phyloP scores from a whole-genome alignment of 2,797 vertebrate genomes.

The Pseudochirops corinnae region DNA sequence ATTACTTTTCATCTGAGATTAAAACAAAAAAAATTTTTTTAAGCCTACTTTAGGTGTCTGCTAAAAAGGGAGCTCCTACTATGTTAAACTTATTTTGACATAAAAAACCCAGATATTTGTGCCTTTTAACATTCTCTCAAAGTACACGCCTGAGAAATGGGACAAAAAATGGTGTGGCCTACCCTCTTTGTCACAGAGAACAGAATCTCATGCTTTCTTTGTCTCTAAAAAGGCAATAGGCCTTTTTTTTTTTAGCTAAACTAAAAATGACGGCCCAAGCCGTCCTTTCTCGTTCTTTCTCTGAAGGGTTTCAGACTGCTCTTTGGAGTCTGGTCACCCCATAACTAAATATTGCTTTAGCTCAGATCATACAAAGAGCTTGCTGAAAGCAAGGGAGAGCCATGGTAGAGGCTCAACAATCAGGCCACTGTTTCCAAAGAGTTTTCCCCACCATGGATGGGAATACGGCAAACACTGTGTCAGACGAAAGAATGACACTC shows the following conservation, averaged over 20 bases:
- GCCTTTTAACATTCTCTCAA: constrained; percentile 56
- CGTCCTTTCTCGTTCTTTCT: constrained; percentile 60
- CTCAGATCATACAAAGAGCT: constrained; percentile 70
- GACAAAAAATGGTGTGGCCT: constrained; percentile 57
- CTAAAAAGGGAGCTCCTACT: constrained; percentile 5
- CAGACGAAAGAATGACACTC: constrained; percentile 32
- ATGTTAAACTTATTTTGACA: constrained; percentile 58
- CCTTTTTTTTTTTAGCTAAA: constrained; percentile 17
- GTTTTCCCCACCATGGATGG: constrained; percentile 6
- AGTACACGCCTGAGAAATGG: constrained; percentile 52
- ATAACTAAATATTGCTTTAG: constrained; percentile 77
- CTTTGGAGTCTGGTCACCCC: constrained; percentile 57
- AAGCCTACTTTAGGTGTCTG: background rate
- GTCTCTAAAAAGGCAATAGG: constrained; percentile 58
- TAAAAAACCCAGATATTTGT: constrained; percentile 54
- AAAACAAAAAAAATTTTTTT: background rate
- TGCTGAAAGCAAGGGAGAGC: constrained; percentile 69
- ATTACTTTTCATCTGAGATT: background rate
- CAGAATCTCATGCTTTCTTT: constrained; percentile 47
- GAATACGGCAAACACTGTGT: constrained; percentile 34
- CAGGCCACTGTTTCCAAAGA: constrained; percentile 59
- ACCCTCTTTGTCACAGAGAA: constrained; percentile 54
- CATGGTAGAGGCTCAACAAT: constrained; percentile 58
- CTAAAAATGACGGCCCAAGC: constrained; percentile 40
- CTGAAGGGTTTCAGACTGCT: constrained; percentile 56